phyloP scores from a whole-genome alignment of 1,140 invertebrate genomes.

The Trigoniulus corallinus region DNA sequence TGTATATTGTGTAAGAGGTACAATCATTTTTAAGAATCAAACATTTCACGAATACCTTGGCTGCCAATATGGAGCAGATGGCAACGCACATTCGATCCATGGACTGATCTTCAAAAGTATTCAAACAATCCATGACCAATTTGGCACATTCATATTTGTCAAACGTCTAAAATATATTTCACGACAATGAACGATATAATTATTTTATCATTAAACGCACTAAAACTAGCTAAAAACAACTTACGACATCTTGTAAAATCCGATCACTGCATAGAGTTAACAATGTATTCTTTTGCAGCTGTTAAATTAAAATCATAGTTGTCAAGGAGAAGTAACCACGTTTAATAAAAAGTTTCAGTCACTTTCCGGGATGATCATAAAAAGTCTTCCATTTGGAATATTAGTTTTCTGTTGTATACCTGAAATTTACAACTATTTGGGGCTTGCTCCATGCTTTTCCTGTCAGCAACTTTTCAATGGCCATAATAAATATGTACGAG shows the following conservation, averaged over 20 bases:
- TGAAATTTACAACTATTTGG: too few species aligned
- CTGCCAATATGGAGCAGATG: conserved; percentile 54
- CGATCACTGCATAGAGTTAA: conserved; percentile 59
- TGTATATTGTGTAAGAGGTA: too few species aligned
- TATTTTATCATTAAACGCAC: background rate
- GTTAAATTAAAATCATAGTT: conserved; percentile 18
- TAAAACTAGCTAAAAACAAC: conserved; percentile 2
- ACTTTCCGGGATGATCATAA: too few species aligned
- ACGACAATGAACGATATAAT: background rate
- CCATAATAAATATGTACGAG: too few species aligned
- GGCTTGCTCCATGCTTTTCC: too few species aligned
- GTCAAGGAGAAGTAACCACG: conserved; percentile 8
- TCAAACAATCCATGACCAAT: conserved; percentile 58
- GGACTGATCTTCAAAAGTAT: conserved; percentile 48
- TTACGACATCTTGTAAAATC: conserved; percentile 50
- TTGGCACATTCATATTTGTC: conserved; percentile 53
- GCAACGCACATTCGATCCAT: conserved; percentile 69
- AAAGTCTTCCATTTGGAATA: too few species aligned
- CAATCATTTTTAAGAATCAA: background rate
- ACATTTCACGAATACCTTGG: too few species aligned
- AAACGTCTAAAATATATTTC: conserved; percentile 32
- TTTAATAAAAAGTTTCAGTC: too few species aligned
- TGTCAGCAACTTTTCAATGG: too few species aligned
- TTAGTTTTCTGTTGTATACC: too few species aligned
- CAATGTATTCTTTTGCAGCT: conserved; percentile 61